phyloP scores from a whole-genome alignment of 2,888 invertebrate genomes.

The Pyrgus malvae region DNA sequence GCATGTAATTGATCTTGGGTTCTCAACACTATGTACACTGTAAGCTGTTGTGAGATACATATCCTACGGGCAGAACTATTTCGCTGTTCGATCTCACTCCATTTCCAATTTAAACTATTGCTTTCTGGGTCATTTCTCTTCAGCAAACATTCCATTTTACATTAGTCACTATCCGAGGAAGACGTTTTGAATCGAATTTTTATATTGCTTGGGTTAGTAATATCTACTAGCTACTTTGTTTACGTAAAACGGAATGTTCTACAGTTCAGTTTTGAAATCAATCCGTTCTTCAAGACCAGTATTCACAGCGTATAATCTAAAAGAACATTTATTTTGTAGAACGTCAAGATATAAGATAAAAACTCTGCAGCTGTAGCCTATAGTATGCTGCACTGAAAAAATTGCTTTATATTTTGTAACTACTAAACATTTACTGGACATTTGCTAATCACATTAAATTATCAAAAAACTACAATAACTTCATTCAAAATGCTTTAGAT shows the following conservation, averaged over 20 bases:
- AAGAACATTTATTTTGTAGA: not conserved
- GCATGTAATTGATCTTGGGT: slow-evolving; percentile 14
- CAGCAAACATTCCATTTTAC: slow-evolving; percentile 1
- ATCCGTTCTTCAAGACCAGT: no score
- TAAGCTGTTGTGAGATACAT: slow-evolving; percentile 39
- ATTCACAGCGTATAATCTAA: not conserved
- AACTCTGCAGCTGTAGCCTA: not conserved
- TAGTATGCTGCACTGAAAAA: not conserved
- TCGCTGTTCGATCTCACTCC: slow-evolving; percentile 44
- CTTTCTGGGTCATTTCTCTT: no score
- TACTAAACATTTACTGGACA: not conserved
- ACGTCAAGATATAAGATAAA: not conserved
- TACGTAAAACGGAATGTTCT: not conserved
- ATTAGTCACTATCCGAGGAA: no score
- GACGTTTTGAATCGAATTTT: no score
- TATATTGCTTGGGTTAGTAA: no score
- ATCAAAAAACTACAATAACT: not conserved
- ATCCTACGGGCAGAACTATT: slow-evolving; percentile 17
- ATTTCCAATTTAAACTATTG: slow-evolving; percentile 24
- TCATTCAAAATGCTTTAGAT: no score
- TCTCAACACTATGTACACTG: slow-evolving; percentile 39
- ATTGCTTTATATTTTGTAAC: not conserved
- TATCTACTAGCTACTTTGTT: no score
- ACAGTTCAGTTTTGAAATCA: not conserved
- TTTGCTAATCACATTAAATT: not conserved